A percentile compares a stretch with the other conserved stretches of the same genome.
phyloP scores from a whole-genome alignment of 2,888 invertebrate species.

The Hartigia nigra region DNA sequence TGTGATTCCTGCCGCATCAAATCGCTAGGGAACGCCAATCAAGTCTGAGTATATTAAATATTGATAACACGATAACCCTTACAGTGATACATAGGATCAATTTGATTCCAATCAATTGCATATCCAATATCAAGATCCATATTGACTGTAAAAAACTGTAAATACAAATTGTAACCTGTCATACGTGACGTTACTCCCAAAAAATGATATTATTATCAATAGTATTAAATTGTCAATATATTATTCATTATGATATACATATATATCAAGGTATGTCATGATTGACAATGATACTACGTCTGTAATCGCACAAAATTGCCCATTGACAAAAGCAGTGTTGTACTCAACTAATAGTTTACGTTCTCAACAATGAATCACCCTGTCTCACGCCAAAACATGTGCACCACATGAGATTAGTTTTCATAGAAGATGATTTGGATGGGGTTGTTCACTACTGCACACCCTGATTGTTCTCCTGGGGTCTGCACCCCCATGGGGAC shows the following conservation, averaged over 20 bases:
- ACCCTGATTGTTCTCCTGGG: slow-evolving; percentile 52
- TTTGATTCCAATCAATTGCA: neutral
- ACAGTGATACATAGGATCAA: neutral
- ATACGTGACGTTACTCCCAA: neutral
- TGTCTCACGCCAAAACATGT: slow-evolving; percentile 41
- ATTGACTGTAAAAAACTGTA: neutral
- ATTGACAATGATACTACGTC: neutral
- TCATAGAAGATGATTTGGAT: slow-evolving; percentile 52
- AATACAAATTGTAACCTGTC: neutral
- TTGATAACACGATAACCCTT: neutral
- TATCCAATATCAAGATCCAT: neutral
- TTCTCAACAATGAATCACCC: slow-evolving; percentile 24
- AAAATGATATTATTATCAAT: neutral
- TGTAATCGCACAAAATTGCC: neutral
- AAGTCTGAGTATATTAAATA: neutral
- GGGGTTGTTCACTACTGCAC: slow-evolving; percentile 31
- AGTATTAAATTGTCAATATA: neutral
- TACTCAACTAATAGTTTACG: neutral
- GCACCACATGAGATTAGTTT: slow-evolving; percentile 55
- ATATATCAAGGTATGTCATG: too few relatives aligned
- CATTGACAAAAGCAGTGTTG: neutral
- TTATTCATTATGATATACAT: neutral
- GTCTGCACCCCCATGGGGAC: slow-evolving; percentile 39
- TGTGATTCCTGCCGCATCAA: neutral
- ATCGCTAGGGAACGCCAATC: neutral